A percentile compares a stretch with the other conserved stretches of the same genome.
Conservation (phyloP, 2,888 invertebrate genomes). For the Agrochola lota region DNA sequence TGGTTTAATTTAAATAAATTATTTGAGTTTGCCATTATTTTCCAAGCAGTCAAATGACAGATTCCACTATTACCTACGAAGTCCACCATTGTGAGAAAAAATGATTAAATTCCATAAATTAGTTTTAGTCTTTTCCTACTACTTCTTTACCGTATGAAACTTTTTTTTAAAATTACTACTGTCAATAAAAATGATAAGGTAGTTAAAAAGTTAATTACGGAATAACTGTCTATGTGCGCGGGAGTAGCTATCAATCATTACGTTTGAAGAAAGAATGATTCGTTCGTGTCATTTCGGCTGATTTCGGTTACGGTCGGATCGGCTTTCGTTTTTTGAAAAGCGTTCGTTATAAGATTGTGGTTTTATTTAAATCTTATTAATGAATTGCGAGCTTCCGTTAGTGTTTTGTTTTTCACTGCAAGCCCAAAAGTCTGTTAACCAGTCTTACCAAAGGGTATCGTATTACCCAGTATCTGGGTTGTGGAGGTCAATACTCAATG, state of each 20-base stretch:
- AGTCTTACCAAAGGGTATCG: too few species aligned
- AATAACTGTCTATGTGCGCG: conserved; percentile 42
- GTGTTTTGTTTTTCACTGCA: neutral
- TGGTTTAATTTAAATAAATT: neutral
- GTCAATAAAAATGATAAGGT: conserved; percentile 52
- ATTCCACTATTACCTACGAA: neutral
- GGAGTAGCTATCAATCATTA: conserved; percentile 41
- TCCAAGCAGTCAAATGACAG: neutral
- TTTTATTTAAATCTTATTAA: conserved; percentile 27
- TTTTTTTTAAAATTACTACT: conserved; percentile 33
- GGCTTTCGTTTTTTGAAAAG: conserved; percentile 54
- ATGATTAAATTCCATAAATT: neutral
- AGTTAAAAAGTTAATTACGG: conserved; percentile 44
- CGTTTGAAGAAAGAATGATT: conserved; percentile 34
- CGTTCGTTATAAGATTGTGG: conserved; percentile 12
- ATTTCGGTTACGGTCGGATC: conserved; percentile 44
- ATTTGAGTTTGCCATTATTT: neutral
- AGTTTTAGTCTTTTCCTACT: neutral
- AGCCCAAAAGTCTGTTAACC: too few species aligned
- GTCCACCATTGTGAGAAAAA: neutral
- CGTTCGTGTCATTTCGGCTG: conserved; percentile 43
- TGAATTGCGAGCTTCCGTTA: conserved; percentile 15
- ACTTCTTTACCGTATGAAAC: neutral
- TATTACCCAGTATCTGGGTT: too few species aligned
- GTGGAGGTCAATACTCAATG: too few species aligned